Evolutionary conservation across 92 coral and sea anemone species (phyloP), one percentile per base, ranked within the genome.

Genomic region (Epizoanthus ramosus): DNA sequence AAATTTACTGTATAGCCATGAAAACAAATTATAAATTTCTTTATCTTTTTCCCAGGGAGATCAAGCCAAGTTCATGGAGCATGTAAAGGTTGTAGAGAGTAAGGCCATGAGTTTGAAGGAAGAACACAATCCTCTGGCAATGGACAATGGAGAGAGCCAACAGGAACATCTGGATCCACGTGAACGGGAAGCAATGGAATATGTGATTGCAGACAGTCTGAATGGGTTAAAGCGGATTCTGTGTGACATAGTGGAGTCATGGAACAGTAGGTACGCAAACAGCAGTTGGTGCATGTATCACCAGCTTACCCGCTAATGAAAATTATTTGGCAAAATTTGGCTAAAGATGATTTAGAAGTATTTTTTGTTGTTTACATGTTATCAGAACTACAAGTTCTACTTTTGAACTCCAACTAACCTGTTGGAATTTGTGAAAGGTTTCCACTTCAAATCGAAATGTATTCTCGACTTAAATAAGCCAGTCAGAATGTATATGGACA

Each of bases 121-220:
- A 15, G 84, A 91, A 12, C 92, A 84, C 28, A 88, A 88, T 60
- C 93, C 94, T 0, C 61, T 60, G 72, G 95, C 73, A 15, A 80
- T 53, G 47, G 79, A 80, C 22, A 84, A 71, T 57, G 85, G 63
- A 72, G 74, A 80, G 18, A 61, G 57, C 54, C 68, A 63, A 0
- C 56, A 76, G 63, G 77, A 76, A 23, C 61, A 83, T 22, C 74
- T 93, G 41, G 93, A 87, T 37, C 88, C 93, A 0, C 94, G 86
- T 13, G 99, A 96, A 68, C 84, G 92, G 35, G 85, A 84, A 31
- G 93, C 98, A 1, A 84, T 96, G 74, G 99, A 95, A 37, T 96
- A 94, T 67, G 99, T 94, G 85, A 96, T 96, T 41, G 92, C 98
- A 18, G 97, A 92, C 85, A 93, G 99, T 75, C 75, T 96, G 67